Base-by-base conservation (phyloP, 2,797 vertebrate species). In the Artibeus lituratus region DNA sequence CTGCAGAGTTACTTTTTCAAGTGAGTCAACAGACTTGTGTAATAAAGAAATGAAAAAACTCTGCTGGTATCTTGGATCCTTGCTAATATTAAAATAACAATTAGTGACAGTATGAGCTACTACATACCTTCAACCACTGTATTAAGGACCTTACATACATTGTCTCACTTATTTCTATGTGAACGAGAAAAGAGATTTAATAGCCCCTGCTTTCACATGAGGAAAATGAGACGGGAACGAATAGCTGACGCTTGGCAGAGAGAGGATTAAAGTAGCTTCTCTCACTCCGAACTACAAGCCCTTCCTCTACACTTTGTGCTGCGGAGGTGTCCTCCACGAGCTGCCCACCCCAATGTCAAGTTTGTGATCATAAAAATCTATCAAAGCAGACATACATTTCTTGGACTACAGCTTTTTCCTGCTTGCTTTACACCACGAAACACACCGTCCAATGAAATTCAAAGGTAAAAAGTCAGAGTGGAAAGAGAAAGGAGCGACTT, bases 401-500 rank as follows among this genome's bases (percentile, higher is more conserved):
- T 74, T 77, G 69, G 76, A 47, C 55, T 21, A 44, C 22, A 83
- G 55, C 29, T 14, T 70, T 94, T 70, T 44, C 72, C 55, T 65
- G 26, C 26, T 92, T 62, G 35, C 70, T 80, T 95, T 57, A 53
- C 1, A 90, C 10, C n/a, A 72, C 7, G 35, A 92, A 76, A 76
- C 22, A 73, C 1, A 51, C 3, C 8, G 22, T 76, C 76, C 39
- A 53, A 7, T 42, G 29, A 92, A 81, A 49, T 11, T 9, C 44
- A 73, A 92, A 95, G 72, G 59, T 65, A 42, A 80, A 90, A 93
- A 16, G 76, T 82, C 44, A 19, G 14, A 76, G 78, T 70, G 73
- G 82, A 88, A 94, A 94, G 76, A 47, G 91, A 94, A 95, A 96
- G 77, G 84, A 82, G 47, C 59, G 16, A 69, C 35, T 70, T 62